Evolutionary conservation across 1,140 invertebrate species (phyloP), one percentile per base, ranked within the genome.

Genomic region (Macrobrachium rosenbergii): DNA sequence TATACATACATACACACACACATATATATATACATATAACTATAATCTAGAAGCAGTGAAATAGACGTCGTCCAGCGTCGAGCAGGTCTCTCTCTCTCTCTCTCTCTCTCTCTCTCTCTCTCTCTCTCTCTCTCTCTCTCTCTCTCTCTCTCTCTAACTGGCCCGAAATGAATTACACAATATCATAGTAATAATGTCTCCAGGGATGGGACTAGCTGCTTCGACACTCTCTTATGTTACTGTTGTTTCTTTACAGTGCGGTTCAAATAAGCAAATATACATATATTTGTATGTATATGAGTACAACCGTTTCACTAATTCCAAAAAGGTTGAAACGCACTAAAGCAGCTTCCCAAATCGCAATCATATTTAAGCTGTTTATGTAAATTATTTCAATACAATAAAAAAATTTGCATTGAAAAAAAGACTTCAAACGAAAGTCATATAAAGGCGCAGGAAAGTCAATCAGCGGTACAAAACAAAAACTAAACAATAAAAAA

Each of bases 211-310:
- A 37, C 28, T 3, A 2, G 28, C 3, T 2, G 28, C 28, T 3
- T 3, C 28, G 28, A 37, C 28, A 37, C 28, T 37, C 28, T 37
- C 28, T 37, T 37, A 37, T 37, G 28, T 37, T 37, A 37, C 28
- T 3, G 28, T 37, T 37, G 1, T 37, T 37, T 37, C 28, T 37
- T 37, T 37, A 37, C 28, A 37, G 28, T 3, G 3, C 28, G 28
- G 28, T 37, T 37, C 28, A 78, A 45, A 78, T 78, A 52, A 45
- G 45, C 45, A 52, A 45, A 78, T 78, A 78, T 78, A 78, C 52
- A 52, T 78, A 78, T 78, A 52, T 78, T 45, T 78, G n/a, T 78
- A 78, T 78, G 10, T 78, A 78, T 52, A 52, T 78, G n/a, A 12
- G n/a, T 69, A 69, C 8, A 3, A 23, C 21, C n/a, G 14, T 69